These are phyloP conservation scores for Odontesthes bonariensis DNA, from an alignment of 2,113 vertebrate species.

Conservation along the genomic window DNA sequence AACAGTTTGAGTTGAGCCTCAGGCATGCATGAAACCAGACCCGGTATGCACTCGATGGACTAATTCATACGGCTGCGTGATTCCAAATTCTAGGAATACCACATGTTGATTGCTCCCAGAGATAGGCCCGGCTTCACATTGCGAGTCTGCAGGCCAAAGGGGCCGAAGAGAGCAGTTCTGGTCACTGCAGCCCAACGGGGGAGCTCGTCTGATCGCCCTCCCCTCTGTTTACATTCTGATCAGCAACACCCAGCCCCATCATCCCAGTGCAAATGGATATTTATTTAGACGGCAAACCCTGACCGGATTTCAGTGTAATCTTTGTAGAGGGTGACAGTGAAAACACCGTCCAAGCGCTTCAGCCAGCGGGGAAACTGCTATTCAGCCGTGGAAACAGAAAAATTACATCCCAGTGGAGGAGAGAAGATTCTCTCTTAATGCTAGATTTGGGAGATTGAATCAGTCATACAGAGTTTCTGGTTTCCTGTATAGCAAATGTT, in stretches of 20 bases:
- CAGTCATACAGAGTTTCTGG: constrained; percentile 24
- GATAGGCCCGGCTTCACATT: constrained; percentile 51
- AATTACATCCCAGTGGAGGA: constrained; percentile 38
- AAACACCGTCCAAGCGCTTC: constrained; percentile 64
- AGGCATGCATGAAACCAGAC: constrained; percentile 74
- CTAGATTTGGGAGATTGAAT: constrained; percentile 32
- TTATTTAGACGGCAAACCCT: constrained; percentile 58
- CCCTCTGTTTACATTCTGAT: constrained; percentile 61
- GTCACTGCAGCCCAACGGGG: constrained; percentile 41
- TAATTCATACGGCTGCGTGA: constrained; percentile 66
- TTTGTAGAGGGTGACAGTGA: constrained; percentile 62
- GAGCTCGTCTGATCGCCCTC: constrained; percentile 36
- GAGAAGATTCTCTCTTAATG: constrained; percentile 21
- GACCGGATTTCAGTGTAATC: constrained; percentile 57
- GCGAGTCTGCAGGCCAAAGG: constrained; percentile 24
- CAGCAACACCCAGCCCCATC: constrained; percentile 43
- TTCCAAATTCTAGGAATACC: constrained; percentile 75
- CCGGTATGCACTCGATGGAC: constrained; percentile 62
- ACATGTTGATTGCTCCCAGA: constrained; percentile 69
- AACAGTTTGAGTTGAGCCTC: constrained; percentile 46
- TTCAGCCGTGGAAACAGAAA: constrained; percentile 57
- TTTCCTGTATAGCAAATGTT: constrained; percentile 39
- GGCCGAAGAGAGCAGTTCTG: constrained; percentile 30
- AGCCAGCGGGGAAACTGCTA: constrained; percentile 43
- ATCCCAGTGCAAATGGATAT: constrained; percentile 26